Conservation (phyloP, 2,797 vertebrate species). For the Galaxias olidus region DNA sequence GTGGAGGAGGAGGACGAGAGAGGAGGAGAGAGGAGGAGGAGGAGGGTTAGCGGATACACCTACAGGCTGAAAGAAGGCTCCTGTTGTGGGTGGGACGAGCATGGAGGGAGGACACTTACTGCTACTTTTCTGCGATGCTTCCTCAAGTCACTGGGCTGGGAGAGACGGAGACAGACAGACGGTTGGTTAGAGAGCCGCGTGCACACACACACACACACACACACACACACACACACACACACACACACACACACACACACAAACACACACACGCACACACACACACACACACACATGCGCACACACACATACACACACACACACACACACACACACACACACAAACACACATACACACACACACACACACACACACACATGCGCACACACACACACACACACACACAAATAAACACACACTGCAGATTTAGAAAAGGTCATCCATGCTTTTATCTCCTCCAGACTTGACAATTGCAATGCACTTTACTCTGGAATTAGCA, state of each 20-base stretch:
- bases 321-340: neutral
- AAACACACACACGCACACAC: neutral
- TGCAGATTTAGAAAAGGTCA: no score
- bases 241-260: conserved; percentile 22
- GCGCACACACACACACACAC: neutral
- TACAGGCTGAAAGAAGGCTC: no score
- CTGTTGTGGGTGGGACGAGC: no score
- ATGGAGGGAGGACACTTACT: conserved; percentile 73
- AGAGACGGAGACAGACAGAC: conserved; percentile 40
- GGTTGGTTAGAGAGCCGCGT: conserved; percentile 64
- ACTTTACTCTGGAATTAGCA: no score
- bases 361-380: neutral
- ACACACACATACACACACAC: neutral
- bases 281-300: neutral
- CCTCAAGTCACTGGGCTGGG: conserved; percentile 94
- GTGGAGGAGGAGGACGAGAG: no score
- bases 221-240: conserved; percentile 44
- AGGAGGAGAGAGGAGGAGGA: no score
- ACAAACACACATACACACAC: neutral
- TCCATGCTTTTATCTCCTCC: no score
- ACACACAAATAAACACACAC: no score
- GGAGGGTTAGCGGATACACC: no score
- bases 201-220: conserved; percentile 47
- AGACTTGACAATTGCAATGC: no score
- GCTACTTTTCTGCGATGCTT: conserved; percentile 95